Conservation (phyloP, 2,888 invertebrate genomes). For the Cybosia mesomella region DNA sequence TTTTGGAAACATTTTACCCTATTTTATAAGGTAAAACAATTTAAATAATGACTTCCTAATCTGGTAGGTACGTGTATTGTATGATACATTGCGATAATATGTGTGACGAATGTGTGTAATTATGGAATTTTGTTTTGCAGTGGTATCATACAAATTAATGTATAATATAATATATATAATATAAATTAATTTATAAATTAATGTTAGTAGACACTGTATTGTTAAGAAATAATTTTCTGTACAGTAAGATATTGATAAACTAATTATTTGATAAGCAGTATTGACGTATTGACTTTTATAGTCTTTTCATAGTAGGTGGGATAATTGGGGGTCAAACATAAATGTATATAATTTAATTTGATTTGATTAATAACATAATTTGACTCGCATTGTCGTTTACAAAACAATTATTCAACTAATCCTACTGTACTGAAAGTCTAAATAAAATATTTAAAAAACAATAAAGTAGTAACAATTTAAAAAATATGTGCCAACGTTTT, state of each 20-base stretch:
- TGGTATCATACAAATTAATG: constrained; percentile 45
- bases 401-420: background rate
- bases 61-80: constrained; percentile 36
- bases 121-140: constrained; percentile 40
- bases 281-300: background rate
- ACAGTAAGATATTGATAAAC: constrained; percentile 25
- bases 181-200: no score
- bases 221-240: constrained; percentile 19
- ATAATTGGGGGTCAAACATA: no score
- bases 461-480: constrained; percentile 15
- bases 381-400: no score
- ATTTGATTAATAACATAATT: no score
- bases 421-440: constrained; percentile 6
- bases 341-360: no score
- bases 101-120: constrained; percentile 14
- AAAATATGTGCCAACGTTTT: constrained; percentile 29
- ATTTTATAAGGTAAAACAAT: constrained; percentile 10
- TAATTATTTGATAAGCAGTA: background rate
- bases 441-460: background rate
- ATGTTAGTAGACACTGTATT: constrained; percentile 30
- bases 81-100: constrained; percentile 19
- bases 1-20: background rate
- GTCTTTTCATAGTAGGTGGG: no score
- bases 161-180: no score
- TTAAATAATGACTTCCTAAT: constrained; percentile 33